Base-by-base conservation (phyloP, 1,140 invertebrate genomes). In the Trigoniulus corallinus region DNA sequence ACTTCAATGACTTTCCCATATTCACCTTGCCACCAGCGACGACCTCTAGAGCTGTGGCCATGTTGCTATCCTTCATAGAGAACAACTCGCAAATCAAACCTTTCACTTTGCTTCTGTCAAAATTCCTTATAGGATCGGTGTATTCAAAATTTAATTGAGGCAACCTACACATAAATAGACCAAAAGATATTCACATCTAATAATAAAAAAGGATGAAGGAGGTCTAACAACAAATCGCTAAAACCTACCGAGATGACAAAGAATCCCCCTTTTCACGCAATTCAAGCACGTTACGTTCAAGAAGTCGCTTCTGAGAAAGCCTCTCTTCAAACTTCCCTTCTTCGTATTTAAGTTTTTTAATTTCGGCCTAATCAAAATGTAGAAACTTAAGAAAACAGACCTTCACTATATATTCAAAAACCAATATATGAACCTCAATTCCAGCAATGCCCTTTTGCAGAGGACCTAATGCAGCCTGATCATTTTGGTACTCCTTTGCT, bases 81-180 rank as follows among this genome's bases (percentile, higher is more conserved):
- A 98, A 77, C 34, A 94, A 67, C 52, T 80, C 73, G 54, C 80
- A 72, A 2, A 91, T 78, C 18, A 86, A 72, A 24, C 94, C 94
- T 59, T 79, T 75, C 0, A 97, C 84, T 53, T 75, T 72, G 0
- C 67, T 64, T 3, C 73, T 64, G 63, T 91, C 77, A 66, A 96
- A 96, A 67, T 84, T 76, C 0, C 73, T 72, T 40, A 77, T 73
- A 0, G 86, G 86, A 62, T 85, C 77, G 18, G 68, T 64, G 63
- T 87, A 91, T n/a, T 75, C 65, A 61, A 89, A 84, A 42, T 74
- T 72, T 29, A 82, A 73, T 39, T 78, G 71, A 29, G 83, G 80
- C 67, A 79, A 73, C 53, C 74, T 76, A 55, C n/a, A n/a, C n/a
- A n/a, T n/a, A n/a, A n/a, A n/a, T 25, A 56, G 58, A 60, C 53